phyloP scores from a whole-genome alignment of 2,888 invertebrate species.

The Drosophila tripunctata region DNA sequence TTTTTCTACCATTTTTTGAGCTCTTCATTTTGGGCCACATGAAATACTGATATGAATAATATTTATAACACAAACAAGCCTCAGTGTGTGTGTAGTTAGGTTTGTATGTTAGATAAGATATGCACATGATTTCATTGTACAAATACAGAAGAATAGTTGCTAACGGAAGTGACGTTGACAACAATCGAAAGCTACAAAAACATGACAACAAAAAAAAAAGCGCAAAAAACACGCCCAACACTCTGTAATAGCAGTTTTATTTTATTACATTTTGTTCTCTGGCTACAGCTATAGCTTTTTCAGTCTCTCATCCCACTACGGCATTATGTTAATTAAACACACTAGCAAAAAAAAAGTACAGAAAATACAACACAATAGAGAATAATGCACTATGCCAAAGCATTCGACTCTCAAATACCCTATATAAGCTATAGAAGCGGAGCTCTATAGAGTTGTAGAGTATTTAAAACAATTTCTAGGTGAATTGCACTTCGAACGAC shows the following conservation, averaged over 20 bases:
- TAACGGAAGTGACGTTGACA: conserved; percentile 68
- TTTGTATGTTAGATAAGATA: conserved; percentile 64
- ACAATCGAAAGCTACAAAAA: conserved; percentile 30
- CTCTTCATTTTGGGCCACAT: conserved; percentile 27
- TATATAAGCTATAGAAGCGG: background rate
- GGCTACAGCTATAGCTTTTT: no score
- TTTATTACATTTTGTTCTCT: conserved; percentile 46
- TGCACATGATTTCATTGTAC: conserved; percentile 70
- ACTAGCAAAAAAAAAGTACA: background rate
- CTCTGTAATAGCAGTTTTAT: conserved; percentile 32
- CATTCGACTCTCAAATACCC: background rate
- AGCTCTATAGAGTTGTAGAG: background rate
- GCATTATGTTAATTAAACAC: conserved; percentile 17
- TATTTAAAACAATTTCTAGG: conserved; percentile 12
- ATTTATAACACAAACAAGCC: conserved; percentile 50
- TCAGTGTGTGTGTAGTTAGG: background rate
- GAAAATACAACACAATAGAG: background rate
- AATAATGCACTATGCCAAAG: background rate
- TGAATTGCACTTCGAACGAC: conserved; percentile 32
- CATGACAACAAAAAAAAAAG: background rate
- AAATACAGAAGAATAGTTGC: conserved; percentile 45
- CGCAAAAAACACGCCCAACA: conserved; percentile 5
- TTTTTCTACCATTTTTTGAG: conserved; percentile 14
- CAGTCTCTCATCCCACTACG: conserved; percentile 14
- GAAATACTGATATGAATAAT: conserved; percentile 64